phyloP scores from a whole-genome alignment of 2,888 invertebrate species.

The Xestia c-nigrum region DNA sequence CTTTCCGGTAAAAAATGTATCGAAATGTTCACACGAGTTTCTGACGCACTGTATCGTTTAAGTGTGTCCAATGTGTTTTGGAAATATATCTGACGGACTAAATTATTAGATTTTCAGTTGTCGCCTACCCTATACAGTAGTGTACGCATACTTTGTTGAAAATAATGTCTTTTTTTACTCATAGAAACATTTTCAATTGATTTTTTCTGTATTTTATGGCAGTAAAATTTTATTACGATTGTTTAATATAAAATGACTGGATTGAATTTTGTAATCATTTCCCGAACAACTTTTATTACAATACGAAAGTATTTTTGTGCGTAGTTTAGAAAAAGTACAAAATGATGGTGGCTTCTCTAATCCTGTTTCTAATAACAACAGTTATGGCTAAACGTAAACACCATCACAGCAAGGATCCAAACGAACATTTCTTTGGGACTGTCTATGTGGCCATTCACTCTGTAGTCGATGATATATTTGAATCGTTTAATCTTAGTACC shows the following conservation, averaged over 20 bases:
- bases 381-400: constrained; percentile 47
- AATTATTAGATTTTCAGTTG: not conserved
- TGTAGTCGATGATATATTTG: constrained; percentile 67
- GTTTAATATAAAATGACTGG: not conserved
- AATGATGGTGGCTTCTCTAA: constrained; percentile 18
- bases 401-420: constrained; percentile 35
- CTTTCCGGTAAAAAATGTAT: too few species aligned
- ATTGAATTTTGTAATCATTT: not conserved
- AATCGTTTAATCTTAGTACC: constrained; percentile 60
- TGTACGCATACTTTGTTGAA: too few species aligned
- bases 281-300: not conserved
- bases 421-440: constrained; percentile 59
- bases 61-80: too few species aligned
- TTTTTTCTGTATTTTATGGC: not conserved
- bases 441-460: constrained; percentile 62
- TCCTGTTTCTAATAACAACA: constrained; percentile 31
- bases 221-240: not conserved
- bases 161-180: too few species aligned
- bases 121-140: not conserved
- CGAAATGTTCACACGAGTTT: too few species aligned
- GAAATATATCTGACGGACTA: too few species aligned
- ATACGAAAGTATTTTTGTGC: not conserved
- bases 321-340: not conserved
- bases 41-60: too few species aligned
- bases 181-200: not conserved